Evolutionary conservation across 1,140 invertebrate species (phyloP).

Genomic region (Oscheius sp.): DNA sequence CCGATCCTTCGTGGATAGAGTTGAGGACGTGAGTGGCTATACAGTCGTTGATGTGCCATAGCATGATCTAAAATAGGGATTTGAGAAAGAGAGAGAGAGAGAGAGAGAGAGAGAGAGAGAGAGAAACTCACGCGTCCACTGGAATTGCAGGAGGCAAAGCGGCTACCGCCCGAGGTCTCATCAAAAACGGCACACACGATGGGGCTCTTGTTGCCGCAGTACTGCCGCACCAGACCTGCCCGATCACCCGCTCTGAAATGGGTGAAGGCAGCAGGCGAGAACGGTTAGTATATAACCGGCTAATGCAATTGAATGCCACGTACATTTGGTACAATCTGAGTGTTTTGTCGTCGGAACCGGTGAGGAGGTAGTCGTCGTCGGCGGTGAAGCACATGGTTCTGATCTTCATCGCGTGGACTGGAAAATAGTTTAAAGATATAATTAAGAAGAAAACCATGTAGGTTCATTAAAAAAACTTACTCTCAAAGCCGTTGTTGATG

Average conservation of each 20-base stretch:
- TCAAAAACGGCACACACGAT: background rate
- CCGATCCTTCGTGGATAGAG: background rate
- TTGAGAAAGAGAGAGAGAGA: background rate
- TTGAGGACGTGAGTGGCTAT: background rate
- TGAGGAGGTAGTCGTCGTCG: conserved; percentile 8
- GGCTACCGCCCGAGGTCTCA: background rate
- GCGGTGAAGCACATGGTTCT: conserved; percentile 9
- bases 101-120: background rate
- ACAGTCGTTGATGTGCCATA: background rate
- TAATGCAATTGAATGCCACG: background rate
- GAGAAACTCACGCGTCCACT: background rate
- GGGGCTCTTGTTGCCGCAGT: background rate
- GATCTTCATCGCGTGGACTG: conserved; percentile 28
- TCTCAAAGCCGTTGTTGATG: conserved; percentile 3
- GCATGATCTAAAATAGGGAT: background rate
- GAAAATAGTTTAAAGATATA: background rate
- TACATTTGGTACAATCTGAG: conserved; percentile 9
- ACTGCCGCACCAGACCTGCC: background rate
- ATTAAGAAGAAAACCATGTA: background rate
- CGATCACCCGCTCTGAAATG: background rate
- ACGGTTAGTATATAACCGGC: background rate
- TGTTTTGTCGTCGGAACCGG: conserved; percentile 11
- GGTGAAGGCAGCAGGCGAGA: background rate
- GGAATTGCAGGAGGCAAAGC: background rate
- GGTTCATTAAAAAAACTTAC: too few relatives aligned